Percentiles rank a stretch among this genome's conserved stretches.
These are phyloP conservation scores for Meteorus sp. DNA, from an alignment of 1,140 invertebrate genomes.

Conservation along the genomic window DNA sequence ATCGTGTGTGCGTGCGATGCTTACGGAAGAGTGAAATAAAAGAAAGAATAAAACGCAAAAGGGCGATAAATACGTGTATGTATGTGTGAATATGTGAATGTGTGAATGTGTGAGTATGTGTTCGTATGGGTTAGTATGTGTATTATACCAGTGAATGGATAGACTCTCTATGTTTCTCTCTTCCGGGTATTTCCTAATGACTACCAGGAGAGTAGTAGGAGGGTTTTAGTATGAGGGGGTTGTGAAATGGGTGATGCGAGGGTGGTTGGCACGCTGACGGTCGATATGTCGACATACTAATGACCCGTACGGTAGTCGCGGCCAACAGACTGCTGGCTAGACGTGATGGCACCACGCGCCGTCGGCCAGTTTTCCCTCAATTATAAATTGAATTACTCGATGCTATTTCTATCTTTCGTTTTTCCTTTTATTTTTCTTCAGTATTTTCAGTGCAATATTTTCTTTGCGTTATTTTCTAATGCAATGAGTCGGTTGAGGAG, in stretches of 20 bases:
- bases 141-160: constrained; percentile 47
- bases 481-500: too few species aligned
- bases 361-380: constrained; percentile 32
- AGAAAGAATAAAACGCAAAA: too few species aligned
- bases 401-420: constrained; percentile 11
- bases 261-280: constrained; percentile 26
- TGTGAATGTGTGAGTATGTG: too few species aligned
- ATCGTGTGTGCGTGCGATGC: too few species aligned
- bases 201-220: constrained; percentile 25
- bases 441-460: too few species aligned
- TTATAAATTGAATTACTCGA: constrained; percentile 37
- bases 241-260: not conserved
- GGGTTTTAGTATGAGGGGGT: not conserved
- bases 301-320: constrained; percentile 35
- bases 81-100: too few species aligned
- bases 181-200: constrained; percentile 48
- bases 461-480: too few species aligned
- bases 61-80: too few species aligned
- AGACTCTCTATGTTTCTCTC: too few species aligned
- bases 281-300: constrained; percentile 36
- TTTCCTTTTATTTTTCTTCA: too few species aligned
- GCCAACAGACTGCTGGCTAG: constrained; percentile 36
- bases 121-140: too few species aligned
- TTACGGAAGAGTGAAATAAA: too few species aligned
- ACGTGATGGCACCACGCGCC: constrained; percentile 31